phyloP scores from a whole-genome alignment of 2,888 invertebrate genomes.

The Cheilosia grossa region DNA sequence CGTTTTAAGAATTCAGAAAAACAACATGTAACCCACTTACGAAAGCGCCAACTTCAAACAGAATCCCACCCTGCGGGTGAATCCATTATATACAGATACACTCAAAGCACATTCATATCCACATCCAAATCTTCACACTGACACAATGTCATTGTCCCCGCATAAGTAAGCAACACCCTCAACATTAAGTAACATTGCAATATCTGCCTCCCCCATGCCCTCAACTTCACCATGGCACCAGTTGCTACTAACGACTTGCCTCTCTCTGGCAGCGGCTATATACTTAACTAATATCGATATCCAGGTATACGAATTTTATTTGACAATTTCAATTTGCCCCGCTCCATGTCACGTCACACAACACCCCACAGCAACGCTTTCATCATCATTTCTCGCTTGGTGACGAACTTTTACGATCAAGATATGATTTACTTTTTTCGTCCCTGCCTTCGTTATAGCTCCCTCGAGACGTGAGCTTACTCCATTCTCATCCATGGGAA shows the following conservation, averaged over 20 bases:
- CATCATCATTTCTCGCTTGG: constrained; percentile 44
- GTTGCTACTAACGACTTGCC: constrained; percentile 27
- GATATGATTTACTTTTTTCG: constrained; percentile 56
- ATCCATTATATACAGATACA: too few relatives aligned
- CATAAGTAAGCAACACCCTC: constrained; percentile 9
- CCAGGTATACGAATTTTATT: constrained; percentile 52
- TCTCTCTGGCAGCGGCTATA: not conserved
- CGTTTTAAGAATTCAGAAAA: too few relatives aligned
- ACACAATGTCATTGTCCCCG: too few relatives aligned
- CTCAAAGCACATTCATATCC: too few relatives aligned
- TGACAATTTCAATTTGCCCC: constrained; percentile 42
- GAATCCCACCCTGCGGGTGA: too few relatives aligned
- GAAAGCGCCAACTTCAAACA: too few relatives aligned
- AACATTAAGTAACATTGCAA: not conserved
- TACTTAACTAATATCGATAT: constrained; percentile 35
- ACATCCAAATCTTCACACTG: too few relatives aligned
- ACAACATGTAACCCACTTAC: too few relatives aligned
- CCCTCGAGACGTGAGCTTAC: constrained; percentile 25
- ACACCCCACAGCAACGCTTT: not conserved
- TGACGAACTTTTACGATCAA: constrained; percentile 63
- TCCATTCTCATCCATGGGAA: not conserved
- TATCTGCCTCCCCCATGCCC: not conserved
- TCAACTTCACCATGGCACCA: constrained; percentile 28
- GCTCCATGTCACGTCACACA: not conserved
- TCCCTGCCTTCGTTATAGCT: constrained; percentile 28